Evolutionary conservation across 1,140 invertebrate species (phyloP), one percentile per base, ranked within the genome.

Genomic region (Augochlora pura): DNA sequence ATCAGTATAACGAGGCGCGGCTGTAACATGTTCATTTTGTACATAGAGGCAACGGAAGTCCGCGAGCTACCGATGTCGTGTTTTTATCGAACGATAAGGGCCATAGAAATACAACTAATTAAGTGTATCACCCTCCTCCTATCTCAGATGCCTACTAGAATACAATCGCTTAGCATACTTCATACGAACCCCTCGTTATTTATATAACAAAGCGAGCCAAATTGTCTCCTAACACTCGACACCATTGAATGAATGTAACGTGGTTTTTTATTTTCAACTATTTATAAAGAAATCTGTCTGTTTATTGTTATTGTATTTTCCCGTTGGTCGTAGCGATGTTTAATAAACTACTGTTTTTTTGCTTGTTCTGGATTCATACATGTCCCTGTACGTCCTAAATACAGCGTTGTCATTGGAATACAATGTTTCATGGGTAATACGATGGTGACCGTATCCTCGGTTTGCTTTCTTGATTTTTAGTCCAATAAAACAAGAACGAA

Each of bases 71-170:
- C 21, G 25, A 69, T 67, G 18, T 21, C 21, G 57, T 52, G n/a
- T n/a, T 67, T 32, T 32, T 62, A 39, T 46, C 18, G 2, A 69
- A 60, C 25, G 54, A 62, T 60, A 39, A 25, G 71, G 68, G 75
- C 75, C 75, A 77, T 77, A 77, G 46, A n/a, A 68, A 77, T 49
- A 8, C 7, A 21, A 66, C 42, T 46, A 46, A 46, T 46, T 60
- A 21, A 42, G 27, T 59, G 42, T 3, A 60, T 60, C 42, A 46
- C 46, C 21, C 16, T 23, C 16, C 23, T 7, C 23, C 52, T 18
- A 10, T 27, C 21, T 38, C n/a, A 42, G 39, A 52, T 7, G 16
- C 18, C n/a, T 2, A 0, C 10, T 62, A 9, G 9, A 39, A 49
- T 38, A 62, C 9, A 46, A 46, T 46, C 1, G 12, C 14, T 9